These are phyloP conservation scores for Junonia oenone DNA, from an alignment of 2,888 invertebrate species.

Conservation along the genomic window DNA sequence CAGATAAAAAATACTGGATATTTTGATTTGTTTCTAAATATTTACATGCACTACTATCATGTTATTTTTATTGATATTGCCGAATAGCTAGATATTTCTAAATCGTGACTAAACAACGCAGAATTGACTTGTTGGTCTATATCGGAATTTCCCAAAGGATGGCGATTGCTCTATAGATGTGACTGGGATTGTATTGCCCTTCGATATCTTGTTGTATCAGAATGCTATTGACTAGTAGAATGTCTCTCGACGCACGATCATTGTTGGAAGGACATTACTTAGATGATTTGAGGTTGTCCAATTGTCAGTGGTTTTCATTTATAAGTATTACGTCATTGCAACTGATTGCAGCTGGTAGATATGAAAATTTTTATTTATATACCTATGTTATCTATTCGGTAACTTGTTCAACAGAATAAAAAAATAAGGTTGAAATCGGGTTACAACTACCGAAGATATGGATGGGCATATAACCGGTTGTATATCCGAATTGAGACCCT, in stretches of 20 bases:
- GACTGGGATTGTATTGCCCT: background rate
- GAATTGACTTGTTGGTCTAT: conserved; percentile 13
- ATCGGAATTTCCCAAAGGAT: conserved; percentile 21
- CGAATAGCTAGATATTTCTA: background rate
- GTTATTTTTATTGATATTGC: background rate
- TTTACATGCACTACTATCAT: background rate
- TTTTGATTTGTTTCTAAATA: background rate
- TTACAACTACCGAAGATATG: too few species aligned
- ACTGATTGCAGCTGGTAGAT: too few species aligned
- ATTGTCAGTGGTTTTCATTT: background rate
- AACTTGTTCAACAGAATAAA: too few species aligned
- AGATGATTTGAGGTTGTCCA: too few species aligned
- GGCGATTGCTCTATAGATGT: background rate
- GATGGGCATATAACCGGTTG: too few species aligned
- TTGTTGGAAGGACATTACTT: background rate
- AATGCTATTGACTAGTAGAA: background rate
- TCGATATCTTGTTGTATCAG: background rate
- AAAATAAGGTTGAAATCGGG: too few species aligned
- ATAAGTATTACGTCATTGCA: background rate
- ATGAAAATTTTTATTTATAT: too few species aligned
- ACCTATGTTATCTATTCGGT: too few species aligned
- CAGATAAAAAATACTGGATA: too few species aligned
- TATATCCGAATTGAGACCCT: too few species aligned
- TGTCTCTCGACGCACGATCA: background rate
- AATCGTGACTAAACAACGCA: conserved; percentile 10